Percentiles rank a stretch among this genome's conserved stretches.
Conservation (phyloP, 1,140 invertebrate species). For the Drosophila pectinifera region DNA sequence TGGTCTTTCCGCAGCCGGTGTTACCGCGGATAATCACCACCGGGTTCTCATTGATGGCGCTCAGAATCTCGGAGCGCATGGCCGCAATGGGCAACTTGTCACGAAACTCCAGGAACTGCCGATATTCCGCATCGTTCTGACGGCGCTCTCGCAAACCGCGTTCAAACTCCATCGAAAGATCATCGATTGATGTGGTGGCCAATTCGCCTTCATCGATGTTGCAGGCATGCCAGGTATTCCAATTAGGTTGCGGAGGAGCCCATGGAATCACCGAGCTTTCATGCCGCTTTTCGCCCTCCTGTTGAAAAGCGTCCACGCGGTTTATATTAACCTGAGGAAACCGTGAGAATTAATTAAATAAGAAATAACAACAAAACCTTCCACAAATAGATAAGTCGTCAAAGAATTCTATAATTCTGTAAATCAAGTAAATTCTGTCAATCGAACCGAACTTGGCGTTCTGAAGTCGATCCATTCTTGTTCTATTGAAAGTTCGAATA, state of each 20-base stretch:
- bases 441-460: too few species aligned
- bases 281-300: constrained; percentile 26
- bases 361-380: not conserved
- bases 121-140: constrained; percentile 57
- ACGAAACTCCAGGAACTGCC: constrained; percentile 87
- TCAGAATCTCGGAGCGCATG: constrained; percentile 91
- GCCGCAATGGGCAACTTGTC: constrained; percentile 91
- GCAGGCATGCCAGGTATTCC: constrained; percentile 97
- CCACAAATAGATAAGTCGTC: too few species aligned
- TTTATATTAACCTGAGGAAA: constrained; percentile 24
- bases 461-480: too few species aligned
- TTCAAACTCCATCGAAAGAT: constrained; percentile 92
- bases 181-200: constrained; percentile 91
- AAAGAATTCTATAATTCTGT: too few species aligned
- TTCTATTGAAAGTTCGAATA: not conserved
- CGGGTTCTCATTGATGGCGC: constrained; percentile 93
- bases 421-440: too few species aligned
- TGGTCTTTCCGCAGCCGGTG: constrained; percentile 96
- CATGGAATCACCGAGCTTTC: constrained; percentile 91
- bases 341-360: not conserved
- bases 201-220: constrained; percentile 98
- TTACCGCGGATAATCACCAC: constrained; percentile 96
- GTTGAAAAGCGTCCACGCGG: constrained; percentile 9
- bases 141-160: constrained; percentile 87
- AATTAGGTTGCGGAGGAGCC: constrained; percentile 97